A percentile compares a stretch with the other conserved stretches of the same genome.
Evolutionary conservation across 2,797 vertebrate species (phyloP).

Genomic region (Lagorchestes hirsutus): DNA sequence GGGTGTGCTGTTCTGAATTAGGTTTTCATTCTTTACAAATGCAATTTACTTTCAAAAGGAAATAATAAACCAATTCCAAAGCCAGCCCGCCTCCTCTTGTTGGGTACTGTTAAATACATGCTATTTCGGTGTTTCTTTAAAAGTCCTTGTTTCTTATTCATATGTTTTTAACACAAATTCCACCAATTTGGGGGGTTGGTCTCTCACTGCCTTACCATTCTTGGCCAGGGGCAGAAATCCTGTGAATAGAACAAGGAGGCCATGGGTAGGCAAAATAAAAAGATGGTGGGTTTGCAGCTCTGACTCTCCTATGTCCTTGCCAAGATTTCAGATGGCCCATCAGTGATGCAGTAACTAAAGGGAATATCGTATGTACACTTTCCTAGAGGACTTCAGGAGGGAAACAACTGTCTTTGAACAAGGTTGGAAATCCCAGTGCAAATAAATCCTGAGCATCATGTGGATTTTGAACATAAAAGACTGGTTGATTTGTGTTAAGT

Average conservation of each 20-base stretch:
- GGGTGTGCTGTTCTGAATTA: rapidly evolving
- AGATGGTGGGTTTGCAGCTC: background rate
- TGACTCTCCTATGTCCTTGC: background rate
- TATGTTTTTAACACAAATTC: background rate
- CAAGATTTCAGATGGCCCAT: background rate
- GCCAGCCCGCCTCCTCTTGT: background rate
- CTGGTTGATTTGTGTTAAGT: background rate
- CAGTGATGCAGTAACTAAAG: background rate
- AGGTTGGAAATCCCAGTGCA: background rate
- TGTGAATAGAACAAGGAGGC: background rate
- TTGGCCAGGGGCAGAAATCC: background rate
- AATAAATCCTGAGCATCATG: background rate
- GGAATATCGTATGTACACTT: background rate
- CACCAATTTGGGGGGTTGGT: background rate
- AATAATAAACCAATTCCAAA: background rate
- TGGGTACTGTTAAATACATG: background rate
- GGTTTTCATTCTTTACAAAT: background rate
- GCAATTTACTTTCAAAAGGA: background rate
- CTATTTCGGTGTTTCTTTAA: background rate
- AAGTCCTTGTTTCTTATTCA: background rate
- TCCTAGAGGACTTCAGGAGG: background rate
- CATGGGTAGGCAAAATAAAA: background rate
- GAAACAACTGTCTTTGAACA: background rate
- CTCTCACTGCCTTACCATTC: background rate
- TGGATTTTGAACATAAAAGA: background rate